Evolutionary conservation across 2,113 vertebrate species (phyloP).

Genomic region (human (Homo sapiens)): GRCh38 chr2:98037501-98038000

Average conservation of each 20-base stretch:
- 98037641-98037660: background rate
- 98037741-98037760: background rate
- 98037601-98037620: background rate
- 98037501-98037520: background rate
- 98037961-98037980: background rate
- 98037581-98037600: background rate
- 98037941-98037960: background rate
- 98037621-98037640: background rate
- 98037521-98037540: background rate
- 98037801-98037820: background rate
- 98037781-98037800: too few relatives aligned
- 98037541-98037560: background rate
- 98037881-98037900: background rate
- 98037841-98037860: background rate
- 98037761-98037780: fast-evolving
- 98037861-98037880: background rate
- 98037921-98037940: background rate
- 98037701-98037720: background rate
- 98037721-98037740: background rate
- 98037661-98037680: background rate
- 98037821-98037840: fast-evolving
- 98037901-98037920: background rate
- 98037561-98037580: background rate
- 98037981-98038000: background rate
- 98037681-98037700: background rate